Conservation (phyloP, 2,797 vertebrate species). For the Liparis tanakae region DNA sequence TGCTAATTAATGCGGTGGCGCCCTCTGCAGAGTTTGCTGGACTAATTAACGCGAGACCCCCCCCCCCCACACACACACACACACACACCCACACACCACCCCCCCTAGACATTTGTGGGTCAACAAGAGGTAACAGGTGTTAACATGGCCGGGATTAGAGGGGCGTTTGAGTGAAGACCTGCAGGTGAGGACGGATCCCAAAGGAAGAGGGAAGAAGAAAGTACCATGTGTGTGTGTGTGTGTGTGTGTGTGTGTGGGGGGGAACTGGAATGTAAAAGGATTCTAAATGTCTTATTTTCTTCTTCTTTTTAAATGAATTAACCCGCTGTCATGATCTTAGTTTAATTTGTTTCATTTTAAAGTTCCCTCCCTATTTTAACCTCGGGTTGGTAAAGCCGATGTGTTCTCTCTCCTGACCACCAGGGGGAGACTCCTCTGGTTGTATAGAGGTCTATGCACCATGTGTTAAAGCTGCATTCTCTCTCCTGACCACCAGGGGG, state of each 20-base stretch:
- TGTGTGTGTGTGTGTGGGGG: background rate
- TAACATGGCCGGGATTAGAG: conserved; percentile 38
- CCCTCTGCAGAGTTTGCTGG: conserved; percentile 80
- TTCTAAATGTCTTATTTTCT: conserved; percentile 6
- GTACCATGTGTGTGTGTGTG: background rate
- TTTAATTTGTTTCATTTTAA: too few species aligned
- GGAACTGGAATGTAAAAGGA: conserved; percentile 3
- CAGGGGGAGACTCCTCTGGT: too few species aligned
- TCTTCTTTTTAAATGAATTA: too few species aligned
- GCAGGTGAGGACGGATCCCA: conserved; percentile 31
- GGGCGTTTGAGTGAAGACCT: conserved; percentile 12
- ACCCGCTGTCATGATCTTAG: too few species aligned
- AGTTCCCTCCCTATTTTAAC: too few species aligned
- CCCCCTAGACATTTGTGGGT: conserved; percentile 46
- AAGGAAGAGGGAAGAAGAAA: background rate
- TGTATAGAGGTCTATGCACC: too few species aligned
- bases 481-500: too few species aligned
- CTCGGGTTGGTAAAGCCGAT: too few species aligned
- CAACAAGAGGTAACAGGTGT: conserved; percentile 34
- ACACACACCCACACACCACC: too few species aligned
- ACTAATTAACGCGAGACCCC: conserved; percentile 76
- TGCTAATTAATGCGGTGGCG: conserved; percentile 81
- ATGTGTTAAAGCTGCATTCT: too few species aligned
- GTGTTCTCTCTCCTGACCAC: too few species aligned
- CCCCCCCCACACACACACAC: too few species aligned